Percentiles rank a stretch among this genome's conserved stretches.
phyloP scores from a whole-genome alignment of 1,140 invertebrate species.

The Apis laboriosa region DNA sequence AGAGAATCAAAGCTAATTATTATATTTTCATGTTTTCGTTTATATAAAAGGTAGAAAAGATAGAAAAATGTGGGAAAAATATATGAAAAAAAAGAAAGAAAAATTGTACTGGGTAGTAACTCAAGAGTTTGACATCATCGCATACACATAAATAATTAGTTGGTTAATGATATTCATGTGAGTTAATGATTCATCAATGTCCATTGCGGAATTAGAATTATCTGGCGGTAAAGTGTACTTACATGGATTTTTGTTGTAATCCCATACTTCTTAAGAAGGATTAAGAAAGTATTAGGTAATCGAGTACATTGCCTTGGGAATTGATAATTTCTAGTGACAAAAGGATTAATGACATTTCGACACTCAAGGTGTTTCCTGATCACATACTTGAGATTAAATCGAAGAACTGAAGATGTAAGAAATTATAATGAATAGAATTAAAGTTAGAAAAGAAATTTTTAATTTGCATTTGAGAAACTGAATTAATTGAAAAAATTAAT shows the following conservation, averaged over 20 bases:
- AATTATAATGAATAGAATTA: neutral
- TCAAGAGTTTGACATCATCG: constrained; percentile 23
- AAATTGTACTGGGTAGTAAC: constrained; percentile 45
- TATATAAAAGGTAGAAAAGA: too few species aligned
- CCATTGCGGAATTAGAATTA: constrained; percentile 62
- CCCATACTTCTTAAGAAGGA: constrained; percentile 15
- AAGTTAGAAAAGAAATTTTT: too few species aligned
- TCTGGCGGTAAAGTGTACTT: constrained; percentile 37
- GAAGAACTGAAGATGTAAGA: neutral
- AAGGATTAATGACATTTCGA: constrained; percentile 13
- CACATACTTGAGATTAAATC: neutral
- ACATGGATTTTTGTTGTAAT: neutral
- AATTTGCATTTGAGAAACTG: too few species aligned
- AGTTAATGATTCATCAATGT: constrained; percentile 68
- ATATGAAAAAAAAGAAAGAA: neutral
- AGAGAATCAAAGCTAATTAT: too few species aligned
- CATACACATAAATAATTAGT: constrained; percentile 56
- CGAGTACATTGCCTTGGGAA: neutral
- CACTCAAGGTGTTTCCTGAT: neutral
- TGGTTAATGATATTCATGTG: constrained; percentile 64
- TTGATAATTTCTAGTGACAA: neutral
- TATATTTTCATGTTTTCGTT: too few species aligned
- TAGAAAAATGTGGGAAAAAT: neutral
- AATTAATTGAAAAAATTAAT: too few species aligned
- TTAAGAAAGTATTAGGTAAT: constrained; percentile 22